phyloP scores from a whole-genome alignment of 2,113 vertebrate genomes.

The Nothoprocta perdicaria region DNA sequence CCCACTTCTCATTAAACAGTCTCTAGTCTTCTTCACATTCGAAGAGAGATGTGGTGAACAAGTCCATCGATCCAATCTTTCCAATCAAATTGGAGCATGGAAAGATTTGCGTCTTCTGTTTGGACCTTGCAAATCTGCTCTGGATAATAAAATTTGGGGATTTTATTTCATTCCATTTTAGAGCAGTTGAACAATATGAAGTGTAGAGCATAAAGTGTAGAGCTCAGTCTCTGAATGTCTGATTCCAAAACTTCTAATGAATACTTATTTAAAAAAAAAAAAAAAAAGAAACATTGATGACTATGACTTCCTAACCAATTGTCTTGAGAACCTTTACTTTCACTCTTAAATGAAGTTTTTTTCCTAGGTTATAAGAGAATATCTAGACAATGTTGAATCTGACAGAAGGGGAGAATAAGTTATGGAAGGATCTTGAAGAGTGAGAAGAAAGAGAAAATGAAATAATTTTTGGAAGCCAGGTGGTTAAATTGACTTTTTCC shows the following conservation, averaged over 20 bases:
- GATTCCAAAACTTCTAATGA: background rate
- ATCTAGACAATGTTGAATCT: background rate
- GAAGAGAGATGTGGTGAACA: background rate
- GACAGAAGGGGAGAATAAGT: background rate
- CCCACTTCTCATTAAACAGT: background rate
- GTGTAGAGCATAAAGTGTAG: background rate
- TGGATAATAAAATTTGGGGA: background rate
- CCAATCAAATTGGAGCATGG: background rate
- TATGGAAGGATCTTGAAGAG: background rate
- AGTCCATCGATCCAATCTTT: background rate
- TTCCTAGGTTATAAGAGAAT: background rate
- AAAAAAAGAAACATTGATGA: background rate
- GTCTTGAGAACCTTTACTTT: background rate
- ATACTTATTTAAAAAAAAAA: slow-evolving; percentile 6
- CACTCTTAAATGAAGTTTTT: background rate
- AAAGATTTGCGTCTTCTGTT: background rate
- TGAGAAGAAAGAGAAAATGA: background rate
- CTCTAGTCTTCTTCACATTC: background rate
- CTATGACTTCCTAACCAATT: background rate
- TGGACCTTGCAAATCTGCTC: background rate
- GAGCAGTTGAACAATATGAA: background rate
- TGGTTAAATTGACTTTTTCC: background rate
- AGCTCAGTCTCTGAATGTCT: background rate
- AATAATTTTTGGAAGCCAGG: background rate
- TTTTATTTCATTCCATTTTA: background rate